These are phyloP conservation scores for Trichosurus vulpecula DNA, from an alignment of 2,797 vertebrate species.

Conservation along the genomic window DNA sequence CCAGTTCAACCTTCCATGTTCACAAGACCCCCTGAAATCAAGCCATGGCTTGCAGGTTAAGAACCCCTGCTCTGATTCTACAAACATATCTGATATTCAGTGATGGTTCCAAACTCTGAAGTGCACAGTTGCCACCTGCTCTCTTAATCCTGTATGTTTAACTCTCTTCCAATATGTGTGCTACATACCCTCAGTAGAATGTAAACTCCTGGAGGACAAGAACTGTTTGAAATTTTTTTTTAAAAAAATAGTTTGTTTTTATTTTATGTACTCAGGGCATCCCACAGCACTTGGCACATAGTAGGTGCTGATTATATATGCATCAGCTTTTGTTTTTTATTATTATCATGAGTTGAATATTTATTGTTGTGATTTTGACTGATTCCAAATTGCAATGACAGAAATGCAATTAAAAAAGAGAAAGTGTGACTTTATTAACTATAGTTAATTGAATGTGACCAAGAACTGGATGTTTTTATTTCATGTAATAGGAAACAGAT, in stretches of 20 bases:
- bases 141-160: background rate
- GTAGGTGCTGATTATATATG: background rate
- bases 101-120: background rate
- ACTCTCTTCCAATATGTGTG: background rate
- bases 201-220: background rate
- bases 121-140: background rate
- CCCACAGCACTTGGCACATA: background rate
- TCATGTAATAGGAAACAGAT: background rate
- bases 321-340: background rate
- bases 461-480: background rate
- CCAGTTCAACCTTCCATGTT: background rate
- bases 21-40: background rate
- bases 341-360: background rate
- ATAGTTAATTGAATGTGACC: background rate
- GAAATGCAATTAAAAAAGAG: background rate
- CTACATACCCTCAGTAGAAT: too few species aligned
- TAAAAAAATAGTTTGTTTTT: background rate
- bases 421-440: background rate
- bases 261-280: background rate
- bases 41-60: background rate
- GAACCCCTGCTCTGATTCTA: background rate
- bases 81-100: background rate
- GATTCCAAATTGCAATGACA: background rate
- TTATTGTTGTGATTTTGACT: background rate
- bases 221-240: background rate